Percentiles rank a stretch among this genome's conserved stretches.
These are phyloP conservation scores for Diplazon laetatorius DNA, from an alignment of 2,888 invertebrate genomes.

Conservation along the genomic window DNA sequence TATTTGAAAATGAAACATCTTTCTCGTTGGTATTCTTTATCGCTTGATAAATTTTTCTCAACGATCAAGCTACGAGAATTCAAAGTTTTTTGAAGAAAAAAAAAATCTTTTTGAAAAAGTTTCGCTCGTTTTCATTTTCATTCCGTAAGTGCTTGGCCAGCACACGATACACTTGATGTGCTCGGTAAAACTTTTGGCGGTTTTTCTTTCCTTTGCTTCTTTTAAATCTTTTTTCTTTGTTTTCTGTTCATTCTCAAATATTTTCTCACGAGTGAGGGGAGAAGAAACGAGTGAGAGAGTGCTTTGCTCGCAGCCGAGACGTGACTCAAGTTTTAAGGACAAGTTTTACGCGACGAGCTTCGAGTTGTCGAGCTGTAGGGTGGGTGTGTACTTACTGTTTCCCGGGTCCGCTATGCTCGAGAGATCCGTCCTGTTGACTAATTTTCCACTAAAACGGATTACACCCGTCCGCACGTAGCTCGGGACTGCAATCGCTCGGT, in stretches of 20 bases:
- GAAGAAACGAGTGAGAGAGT: neutral
- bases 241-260: too few species aligned
- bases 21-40: too few species aligned
- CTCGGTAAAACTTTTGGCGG: neutral
- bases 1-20: too few species aligned
- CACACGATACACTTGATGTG: slow-evolving; percentile 15
- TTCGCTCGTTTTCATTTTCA: neutral
- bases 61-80: neutral
- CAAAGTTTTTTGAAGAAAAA: neutral
- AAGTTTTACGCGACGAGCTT: slow-evolving; percentile 43
- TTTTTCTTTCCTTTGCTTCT: slow-evolving; percentile 26
- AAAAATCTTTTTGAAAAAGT: neutral
- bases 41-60: neutral
- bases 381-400: neutral
- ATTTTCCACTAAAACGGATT: slow-evolving; percentile 49
- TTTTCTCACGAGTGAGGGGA: slow-evolving; percentile 15
- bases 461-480: slow-evolving; percentile 1
- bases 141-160: slow-evolving; percentile 6
- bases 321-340: slow-evolving; percentile 50
- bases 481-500: slow-evolving; percentile 19
- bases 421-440: slow-evolving; percentile 43
- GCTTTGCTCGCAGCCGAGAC: slow-evolving; percentile 7
- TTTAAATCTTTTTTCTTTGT: too few species aligned
- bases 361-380: slow-evolving; percentile 16
- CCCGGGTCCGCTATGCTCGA: slow-evolving; percentile 21